Conservation (phyloP, 2,797 vertebrate species). For the Enteromius mattozi region DNA sequence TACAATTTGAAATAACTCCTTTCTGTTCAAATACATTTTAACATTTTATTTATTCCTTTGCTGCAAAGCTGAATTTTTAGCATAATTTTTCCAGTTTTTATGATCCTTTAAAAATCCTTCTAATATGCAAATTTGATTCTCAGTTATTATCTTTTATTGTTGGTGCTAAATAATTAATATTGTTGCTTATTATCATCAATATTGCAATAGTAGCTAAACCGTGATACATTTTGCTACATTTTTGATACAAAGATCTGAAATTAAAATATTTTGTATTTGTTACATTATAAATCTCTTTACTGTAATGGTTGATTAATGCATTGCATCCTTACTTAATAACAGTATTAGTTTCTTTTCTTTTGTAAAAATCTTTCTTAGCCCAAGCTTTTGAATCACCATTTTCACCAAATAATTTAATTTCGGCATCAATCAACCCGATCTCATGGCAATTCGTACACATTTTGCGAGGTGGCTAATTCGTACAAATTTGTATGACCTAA, state of each 20-base stretch:
- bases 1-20: background rate
- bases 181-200: background rate
- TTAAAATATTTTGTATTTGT: background rate
- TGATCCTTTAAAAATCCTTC: background rate
- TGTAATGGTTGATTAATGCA: background rate
- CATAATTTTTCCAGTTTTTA: background rate
- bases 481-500: too few species aligned
- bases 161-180: background rate
- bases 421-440: too few species aligned
- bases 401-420: background rate
- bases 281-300: background rate
- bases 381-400: background rate
- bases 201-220: background rate
- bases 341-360: background rate
- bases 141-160: background rate
- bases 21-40: background rate
- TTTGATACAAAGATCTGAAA: background rate
- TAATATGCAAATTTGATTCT: background rate
- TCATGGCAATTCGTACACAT: too few species aligned
- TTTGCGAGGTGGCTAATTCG: too few species aligned
- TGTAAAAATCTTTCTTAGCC: too few species aligned
- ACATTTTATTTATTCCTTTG: background rate
- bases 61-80: slow-evolving; percentile 8
- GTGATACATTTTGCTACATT: background rate
- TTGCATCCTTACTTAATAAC: background rate